phyloP scores from a whole-genome alignment of 2,888 invertebrate species.

The Caenorhabditis plicata region DNA sequence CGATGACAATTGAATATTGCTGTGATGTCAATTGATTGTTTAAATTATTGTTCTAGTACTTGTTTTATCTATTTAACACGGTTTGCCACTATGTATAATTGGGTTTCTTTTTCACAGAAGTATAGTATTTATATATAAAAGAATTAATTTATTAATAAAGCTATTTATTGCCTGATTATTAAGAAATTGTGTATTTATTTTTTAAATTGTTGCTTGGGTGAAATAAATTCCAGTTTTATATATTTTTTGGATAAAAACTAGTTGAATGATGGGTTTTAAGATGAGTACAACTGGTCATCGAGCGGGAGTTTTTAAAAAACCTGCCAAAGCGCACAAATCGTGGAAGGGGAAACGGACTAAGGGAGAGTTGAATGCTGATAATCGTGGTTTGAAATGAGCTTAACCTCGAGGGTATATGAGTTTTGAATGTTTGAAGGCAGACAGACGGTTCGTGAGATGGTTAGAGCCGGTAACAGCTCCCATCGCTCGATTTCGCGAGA shows the following conservation, averaged over 20 bases:
- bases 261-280: neutral
- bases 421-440: constrained; percentile 11
- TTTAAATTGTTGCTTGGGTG: constrained; percentile 1
- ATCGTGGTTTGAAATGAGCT: constrained; percentile 27
- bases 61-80: no score
- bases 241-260: neutral
- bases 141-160: constrained; percentile 11
- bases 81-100: no score
- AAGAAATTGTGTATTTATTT: no score
- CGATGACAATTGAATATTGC: no score
- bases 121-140: no score
- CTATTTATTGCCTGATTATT: no score
- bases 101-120: no score
- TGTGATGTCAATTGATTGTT: no score
- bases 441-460: constrained; percentile 27
- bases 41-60: no score
- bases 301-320: constrained; percentile 84
- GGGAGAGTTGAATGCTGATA: constrained; percentile 71
- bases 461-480: constrained; percentile 11
- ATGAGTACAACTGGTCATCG: constrained; percentile 72
- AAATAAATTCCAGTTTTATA: neutral
- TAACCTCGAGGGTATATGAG: neutral
- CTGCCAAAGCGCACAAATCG: constrained; percentile 89
- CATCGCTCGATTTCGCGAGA: constrained; percentile 41
- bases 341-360: constrained; percentile 85